Evolutionary conservation across 2,888 invertebrate genomes (phyloP).

Genomic region (Aphrophora alni): DNA sequence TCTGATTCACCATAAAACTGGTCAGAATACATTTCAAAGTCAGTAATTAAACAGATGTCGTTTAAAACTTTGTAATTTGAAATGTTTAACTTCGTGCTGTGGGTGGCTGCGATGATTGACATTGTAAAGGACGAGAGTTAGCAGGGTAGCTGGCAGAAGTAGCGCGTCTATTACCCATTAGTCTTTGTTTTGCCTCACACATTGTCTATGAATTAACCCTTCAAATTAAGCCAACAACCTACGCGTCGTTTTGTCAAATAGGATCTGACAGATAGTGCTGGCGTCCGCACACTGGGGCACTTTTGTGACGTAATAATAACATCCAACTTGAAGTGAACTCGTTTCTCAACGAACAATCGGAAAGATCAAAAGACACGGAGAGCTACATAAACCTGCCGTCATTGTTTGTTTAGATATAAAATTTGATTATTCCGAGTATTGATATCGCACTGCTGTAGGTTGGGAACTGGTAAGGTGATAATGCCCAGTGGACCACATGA

Average conservation of each 20-base stretch:
- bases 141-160: slow-evolving; percentile 31
- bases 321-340: too few species aligned
- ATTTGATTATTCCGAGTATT: too few species aligned
- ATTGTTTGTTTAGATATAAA: too few species aligned
- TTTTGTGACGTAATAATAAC: too few species aligned
- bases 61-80: background rate
- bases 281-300: background rate
- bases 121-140: background rate
- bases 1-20: too few species aligned
- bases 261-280: background rate
- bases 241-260: too few species aligned
- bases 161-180: slow-evolving; percentile 36
- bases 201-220: background rate
- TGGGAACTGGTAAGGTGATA: background rate
- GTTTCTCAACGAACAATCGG: too few species aligned
- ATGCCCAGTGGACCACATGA: background rate
- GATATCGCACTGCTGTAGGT: background rate
- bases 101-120: background rate
- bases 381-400: too few species aligned
- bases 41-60: background rate
- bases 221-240: background rate
- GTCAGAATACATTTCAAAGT: too few species aligned
- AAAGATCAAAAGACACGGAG: too few species aligned
- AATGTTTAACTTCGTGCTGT: background rate
- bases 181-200: background rate